phyloP scores from a whole-genome alignment of 2,113 vertebrate species.

The Melanerpes aurifrons region DNA sequence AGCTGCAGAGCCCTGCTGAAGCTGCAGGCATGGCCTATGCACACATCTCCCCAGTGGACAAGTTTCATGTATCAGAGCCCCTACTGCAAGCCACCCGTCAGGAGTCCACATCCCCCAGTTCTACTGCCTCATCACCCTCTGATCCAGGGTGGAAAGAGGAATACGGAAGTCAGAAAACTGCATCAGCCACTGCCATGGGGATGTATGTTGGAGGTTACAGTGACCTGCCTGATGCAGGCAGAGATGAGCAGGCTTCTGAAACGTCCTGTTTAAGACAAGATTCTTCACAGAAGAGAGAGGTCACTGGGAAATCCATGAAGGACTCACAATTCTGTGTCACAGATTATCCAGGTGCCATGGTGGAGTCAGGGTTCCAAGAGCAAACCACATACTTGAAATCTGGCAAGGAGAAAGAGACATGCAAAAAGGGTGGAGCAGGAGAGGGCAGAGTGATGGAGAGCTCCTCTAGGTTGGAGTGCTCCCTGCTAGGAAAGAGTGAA shows the following conservation, averaged over 20 bases:
- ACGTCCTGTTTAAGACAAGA: neutral
- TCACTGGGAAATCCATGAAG: neutral
- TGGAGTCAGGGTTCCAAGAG: neutral
- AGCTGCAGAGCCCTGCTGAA: conserved; percentile 58
- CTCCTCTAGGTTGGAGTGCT: conserved; percentile 79
- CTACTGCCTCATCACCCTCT: conserved; percentile 11
- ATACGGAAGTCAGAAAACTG: neutral
- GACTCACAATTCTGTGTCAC: neutral
- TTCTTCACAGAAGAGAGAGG: conserved; percentile 1
- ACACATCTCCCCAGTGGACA: neutral
- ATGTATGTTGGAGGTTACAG: neutral
- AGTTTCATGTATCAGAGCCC: neutral
- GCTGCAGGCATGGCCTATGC: neutral
- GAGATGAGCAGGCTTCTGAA: neutral
- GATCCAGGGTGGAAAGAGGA: neutral
- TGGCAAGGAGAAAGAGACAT: neutral
- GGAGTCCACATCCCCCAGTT: conserved; percentile 9
- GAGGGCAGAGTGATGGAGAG: conserved; percentile 74
- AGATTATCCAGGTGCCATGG: neutral
- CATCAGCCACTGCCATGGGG: neutral
- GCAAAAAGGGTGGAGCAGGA: neutral
- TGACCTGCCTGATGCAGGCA: neutral
- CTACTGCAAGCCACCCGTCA: neutral
- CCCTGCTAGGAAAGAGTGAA: conserved; percentile 60
- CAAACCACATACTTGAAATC: neutral